A percentile compares a stretch with the other conserved stretches of the same genome.
These are phyloP conservation scores for Perdix hodgsoniae DNA, from an alignment of 2,797 vertebrate species.

Conservation along the genomic window DNA sequence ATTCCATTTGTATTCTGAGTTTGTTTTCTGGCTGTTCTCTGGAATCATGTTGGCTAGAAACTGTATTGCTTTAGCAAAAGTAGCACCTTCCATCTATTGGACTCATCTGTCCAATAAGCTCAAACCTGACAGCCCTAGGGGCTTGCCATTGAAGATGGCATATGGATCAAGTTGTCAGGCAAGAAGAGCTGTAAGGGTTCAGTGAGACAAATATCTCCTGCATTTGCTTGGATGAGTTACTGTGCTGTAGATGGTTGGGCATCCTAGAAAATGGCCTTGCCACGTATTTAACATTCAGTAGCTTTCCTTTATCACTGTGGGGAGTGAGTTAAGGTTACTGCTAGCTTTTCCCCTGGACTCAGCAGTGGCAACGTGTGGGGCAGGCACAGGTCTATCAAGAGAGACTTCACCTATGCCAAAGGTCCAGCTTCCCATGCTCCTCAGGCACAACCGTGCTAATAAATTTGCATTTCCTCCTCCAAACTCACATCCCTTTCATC, in stretches of 20 bases:
- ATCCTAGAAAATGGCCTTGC: background rate
- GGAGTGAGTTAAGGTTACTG: background rate
- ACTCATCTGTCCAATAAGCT: background rate
- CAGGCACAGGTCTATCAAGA: background rate
- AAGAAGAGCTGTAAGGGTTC: background rate
- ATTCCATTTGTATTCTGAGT: background rate
- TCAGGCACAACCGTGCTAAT: constrained; percentile 22
- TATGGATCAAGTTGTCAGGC: background rate
- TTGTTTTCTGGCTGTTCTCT: background rate
- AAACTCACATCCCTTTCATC: background rate
- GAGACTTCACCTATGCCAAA: background rate
- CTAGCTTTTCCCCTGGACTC: background rate
- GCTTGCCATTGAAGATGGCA: background rate
- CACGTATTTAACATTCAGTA: background rate
- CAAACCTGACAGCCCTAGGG: background rate
- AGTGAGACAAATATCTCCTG: background rate
- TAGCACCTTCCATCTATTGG: background rate
- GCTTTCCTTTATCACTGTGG: background rate
- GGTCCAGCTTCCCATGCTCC: background rate
- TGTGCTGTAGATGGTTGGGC: background rate
- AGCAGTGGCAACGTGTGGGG: background rate
- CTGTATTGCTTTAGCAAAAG: background rate
- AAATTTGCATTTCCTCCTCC: constrained; percentile 22
- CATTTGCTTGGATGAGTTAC: background rate
- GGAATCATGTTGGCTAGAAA: background rate